Conservation (phyloP, 2,113 vertebrate genomes). For the Oryzias woworae region DNA sequence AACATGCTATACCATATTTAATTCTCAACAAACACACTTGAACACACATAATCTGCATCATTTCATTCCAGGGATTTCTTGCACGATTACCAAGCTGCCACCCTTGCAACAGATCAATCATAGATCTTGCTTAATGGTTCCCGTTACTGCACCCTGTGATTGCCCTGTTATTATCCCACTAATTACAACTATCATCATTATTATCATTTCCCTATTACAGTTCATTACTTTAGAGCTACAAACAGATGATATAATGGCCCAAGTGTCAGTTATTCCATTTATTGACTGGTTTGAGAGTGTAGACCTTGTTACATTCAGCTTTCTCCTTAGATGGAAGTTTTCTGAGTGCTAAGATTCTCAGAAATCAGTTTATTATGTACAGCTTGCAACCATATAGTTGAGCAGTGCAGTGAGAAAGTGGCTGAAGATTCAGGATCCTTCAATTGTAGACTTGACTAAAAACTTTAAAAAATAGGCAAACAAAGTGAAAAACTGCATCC, state of each 20-base stretch:
- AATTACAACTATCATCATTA: conserved; percentile 71
- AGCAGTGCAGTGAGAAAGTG: not conserved
- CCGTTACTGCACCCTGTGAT: conserved; percentile 57
- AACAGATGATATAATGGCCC: conserved; percentile 55
- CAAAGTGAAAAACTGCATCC: too few species aligned
- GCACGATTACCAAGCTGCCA: conserved; percentile 45
- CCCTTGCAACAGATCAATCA: conserved; percentile 60
- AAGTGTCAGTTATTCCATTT: conserved; percentile 55
- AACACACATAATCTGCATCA: conserved; percentile 1
- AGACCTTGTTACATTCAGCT: conserved; percentile 37
- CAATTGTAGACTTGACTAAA: conserved; percentile 53
- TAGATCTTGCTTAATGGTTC: conserved; percentile 64
- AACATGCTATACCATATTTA: not conserved
- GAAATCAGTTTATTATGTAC: not conserved
- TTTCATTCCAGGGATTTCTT: conserved; percentile 33
- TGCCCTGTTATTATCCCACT: conserved; percentile 65
- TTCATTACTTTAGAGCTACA: conserved; percentile 70
- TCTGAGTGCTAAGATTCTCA: conserved; percentile 21
- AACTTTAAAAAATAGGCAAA: too few species aligned
- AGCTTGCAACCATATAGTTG: too few species aligned
- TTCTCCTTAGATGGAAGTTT: conserved; percentile 23
- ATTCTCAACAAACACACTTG: conserved; percentile 12
- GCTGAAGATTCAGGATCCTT: conserved; percentile 45
- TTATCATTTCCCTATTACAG: conserved; percentile 75
- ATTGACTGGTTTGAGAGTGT: conserved; percentile 44